Conservation (phyloP, 2,797 vertebrate genomes). For the Pelochelys cantorii region DNA sequence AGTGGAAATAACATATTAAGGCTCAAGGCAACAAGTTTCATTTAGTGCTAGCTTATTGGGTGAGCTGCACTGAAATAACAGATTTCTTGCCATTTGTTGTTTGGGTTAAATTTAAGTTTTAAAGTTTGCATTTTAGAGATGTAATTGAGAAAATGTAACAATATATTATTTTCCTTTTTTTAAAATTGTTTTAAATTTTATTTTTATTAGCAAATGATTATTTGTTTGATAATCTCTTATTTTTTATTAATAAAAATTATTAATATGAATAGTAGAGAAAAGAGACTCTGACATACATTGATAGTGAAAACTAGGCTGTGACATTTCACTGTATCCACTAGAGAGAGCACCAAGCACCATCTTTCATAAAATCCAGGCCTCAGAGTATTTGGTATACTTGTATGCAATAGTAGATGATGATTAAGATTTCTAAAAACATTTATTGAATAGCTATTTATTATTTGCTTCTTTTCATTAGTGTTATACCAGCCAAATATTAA, state of each 20-base stretch:
- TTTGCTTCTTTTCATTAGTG: background rate
- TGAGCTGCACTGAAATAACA: background rate
- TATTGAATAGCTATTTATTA: background rate
- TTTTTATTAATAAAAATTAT: background rate
- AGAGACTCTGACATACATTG: background rate
- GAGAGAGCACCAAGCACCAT: conserved; percentile 17
- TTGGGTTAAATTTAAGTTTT: background rate
- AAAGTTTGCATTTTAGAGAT: background rate
- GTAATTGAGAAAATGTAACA: background rate
- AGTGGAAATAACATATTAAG: background rate
- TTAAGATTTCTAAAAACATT: background rate
- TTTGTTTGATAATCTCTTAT: background rate
- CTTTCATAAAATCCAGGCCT: background rate
- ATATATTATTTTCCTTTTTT: background rate
- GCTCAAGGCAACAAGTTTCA: background rate
- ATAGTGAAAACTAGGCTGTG: background rate
- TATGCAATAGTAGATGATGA: background rate
- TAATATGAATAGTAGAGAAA: background rate
- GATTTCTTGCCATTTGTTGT: background rate
- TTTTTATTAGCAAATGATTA: background rate
- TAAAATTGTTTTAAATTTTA: background rate
- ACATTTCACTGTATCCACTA: conserved; percentile 35
- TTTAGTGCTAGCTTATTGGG: background rate
- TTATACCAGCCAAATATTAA: background rate
- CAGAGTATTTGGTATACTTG: background rate